Percentiles rank a stretch among this genome's conserved stretches.
These are phyloP conservation scores for Echinometra lucunter DNA, from an alignment of 53 echinoderm and acorn worm genomes.

Conservation along the genomic window DNA sequence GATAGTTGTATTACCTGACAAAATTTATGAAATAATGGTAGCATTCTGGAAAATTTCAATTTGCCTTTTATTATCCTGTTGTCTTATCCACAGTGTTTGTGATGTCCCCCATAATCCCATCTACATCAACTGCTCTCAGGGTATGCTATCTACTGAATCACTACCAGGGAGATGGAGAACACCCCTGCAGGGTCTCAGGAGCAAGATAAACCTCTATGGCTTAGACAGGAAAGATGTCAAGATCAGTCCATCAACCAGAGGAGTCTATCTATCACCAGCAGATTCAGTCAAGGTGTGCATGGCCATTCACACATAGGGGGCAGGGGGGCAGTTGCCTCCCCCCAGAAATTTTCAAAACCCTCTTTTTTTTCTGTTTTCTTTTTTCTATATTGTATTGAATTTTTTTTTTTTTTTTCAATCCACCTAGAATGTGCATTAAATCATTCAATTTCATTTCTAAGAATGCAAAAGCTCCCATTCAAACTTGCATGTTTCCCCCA, in stretches of 20 bases:
- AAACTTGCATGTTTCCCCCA: no score
- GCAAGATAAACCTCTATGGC: constrained; percentile 68
- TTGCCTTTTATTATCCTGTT: neutral
- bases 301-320: no score
- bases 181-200: constrained; percentile 48
- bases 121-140: constrained; percentile 74
- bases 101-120: constrained; percentile 79
- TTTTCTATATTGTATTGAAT: no score
- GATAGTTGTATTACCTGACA: neutral
- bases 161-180: constrained; percentile 28
- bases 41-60: neutral
- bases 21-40: neutral
- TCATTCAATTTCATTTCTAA: no score
- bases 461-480: no score
- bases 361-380: no score
- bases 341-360: no score
- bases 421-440: no score
- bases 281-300: constrained; percentile 71
- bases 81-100: constrained; percentile 68
- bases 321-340: no score
- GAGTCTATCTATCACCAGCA: constrained; percentile 72
- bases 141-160: neutral
- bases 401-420: no score
- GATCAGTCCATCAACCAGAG: constrained; percentile 61
- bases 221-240: constrained; percentile 67